These are phyloP conservation scores for Oncorhynchus masou DNA, from an alignment of 2,113 vertebrate species.

Conservation along the genomic window DNA sequence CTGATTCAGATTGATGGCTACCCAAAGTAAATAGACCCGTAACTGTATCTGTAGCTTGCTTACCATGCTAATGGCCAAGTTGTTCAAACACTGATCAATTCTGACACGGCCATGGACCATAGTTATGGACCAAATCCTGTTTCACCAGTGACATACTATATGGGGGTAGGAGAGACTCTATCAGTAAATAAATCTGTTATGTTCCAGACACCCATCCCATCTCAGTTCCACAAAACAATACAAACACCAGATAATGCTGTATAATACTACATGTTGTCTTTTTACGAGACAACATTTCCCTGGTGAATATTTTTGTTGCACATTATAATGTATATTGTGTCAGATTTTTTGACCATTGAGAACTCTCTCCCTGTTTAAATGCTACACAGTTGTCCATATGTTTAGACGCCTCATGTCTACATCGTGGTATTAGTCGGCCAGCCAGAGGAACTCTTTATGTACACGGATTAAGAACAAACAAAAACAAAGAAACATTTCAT, in stretches of 20 bases:
- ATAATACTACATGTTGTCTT: slow-evolving; percentile 39
- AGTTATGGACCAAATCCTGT: slow-evolving; percentile 40
- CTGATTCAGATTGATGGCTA: background rate
- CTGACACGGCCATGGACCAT: slow-evolving; percentile 38
- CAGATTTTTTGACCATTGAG: slow-evolving; percentile 40
- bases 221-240: slow-evolving; percentile 34
- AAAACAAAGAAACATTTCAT: slow-evolving; percentile 62
- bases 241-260: slow-evolving; percentile 25
- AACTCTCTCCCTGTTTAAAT: slow-evolving; percentile 58
- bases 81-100: slow-evolving; percentile 41
- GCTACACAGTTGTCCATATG: slow-evolving; percentile 59
- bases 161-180: slow-evolving; percentile 45
- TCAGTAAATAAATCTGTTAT: slow-evolving; percentile 61
- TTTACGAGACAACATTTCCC: slow-evolving; percentile 50
- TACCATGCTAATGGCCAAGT: slow-evolving; percentile 47
- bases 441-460: slow-evolving; percentile 65
- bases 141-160: slow-evolving; percentile 35
- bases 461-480: slow-evolving; percentile 67
- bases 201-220: slow-evolving; percentile 42
- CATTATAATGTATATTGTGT: slow-evolving; percentile 60
- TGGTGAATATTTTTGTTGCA: slow-evolving; percentile 60
- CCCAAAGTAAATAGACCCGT: slow-evolving; percentile 16
- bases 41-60: slow-evolving; percentile 23
- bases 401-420: slow-evolving; percentile 44
- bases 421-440: slow-evolving; percentile 50